These are phyloP conservation scores for Myripristis murdjan DNA, from an alignment of 2,797 vertebrate genomes.

Conservation along the genomic window DNA sequence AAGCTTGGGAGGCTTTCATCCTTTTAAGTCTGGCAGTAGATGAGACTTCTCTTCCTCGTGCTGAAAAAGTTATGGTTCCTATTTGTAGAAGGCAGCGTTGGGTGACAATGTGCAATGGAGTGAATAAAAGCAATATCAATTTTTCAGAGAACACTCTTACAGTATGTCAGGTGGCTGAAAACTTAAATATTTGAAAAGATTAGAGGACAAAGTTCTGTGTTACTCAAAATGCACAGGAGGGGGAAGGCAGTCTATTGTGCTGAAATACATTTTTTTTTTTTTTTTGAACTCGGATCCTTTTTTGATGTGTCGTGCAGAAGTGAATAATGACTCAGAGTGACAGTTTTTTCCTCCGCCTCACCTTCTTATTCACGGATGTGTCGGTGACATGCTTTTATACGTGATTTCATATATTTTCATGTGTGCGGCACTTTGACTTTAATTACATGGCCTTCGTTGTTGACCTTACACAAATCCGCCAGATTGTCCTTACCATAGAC, in stretches of 20 bases:
- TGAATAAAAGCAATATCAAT: constrained; percentile 77
- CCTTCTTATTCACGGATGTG: too few relatives aligned
- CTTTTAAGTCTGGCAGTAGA: constrained; percentile 60
- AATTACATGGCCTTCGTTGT: not conserved
- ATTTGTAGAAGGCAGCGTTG: constrained; percentile 67
- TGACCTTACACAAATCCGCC: not conserved
- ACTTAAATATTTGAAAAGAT: constrained; percentile 73
- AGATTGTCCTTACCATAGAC: not conserved
- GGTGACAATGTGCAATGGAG: constrained; percentile 71
- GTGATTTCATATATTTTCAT: not conserved
- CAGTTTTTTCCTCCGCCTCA: too few relatives aligned
- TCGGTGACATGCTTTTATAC: not conserved
- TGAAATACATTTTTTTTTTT: constrained; percentile 6
- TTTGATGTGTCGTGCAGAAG: not conserved
- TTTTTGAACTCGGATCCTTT: constrained; percentile 1
- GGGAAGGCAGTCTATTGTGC: not conserved
- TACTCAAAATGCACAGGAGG: constrained; percentile 13
- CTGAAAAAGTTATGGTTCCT: constrained; percentile 56
- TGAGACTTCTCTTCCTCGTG: constrained; percentile 53
- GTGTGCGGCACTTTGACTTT: not conserved
- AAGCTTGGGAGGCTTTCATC: constrained; percentile 52
- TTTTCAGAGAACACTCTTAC: constrained; percentile 64
- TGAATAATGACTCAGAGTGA: too few relatives aligned
- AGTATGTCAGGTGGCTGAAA: constrained; percentile 56
- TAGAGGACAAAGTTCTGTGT: constrained; percentile 53